These are phyloP conservation scores for Drosophila pegasa DNA, from an alignment of 2,888 invertebrate species.

Conservation along the genomic window DNA sequence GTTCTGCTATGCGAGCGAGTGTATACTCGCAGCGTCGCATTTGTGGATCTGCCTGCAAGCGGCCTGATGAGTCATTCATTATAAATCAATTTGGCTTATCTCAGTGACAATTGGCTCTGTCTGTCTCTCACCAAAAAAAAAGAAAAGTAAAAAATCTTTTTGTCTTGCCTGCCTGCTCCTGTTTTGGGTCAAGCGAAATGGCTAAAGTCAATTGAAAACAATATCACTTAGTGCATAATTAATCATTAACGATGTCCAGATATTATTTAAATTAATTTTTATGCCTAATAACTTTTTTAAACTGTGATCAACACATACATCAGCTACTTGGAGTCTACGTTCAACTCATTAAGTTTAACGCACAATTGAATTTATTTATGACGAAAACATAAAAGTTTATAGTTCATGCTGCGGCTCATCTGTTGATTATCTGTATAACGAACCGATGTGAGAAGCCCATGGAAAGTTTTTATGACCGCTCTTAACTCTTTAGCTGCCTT, in stretches of 20 bases:
- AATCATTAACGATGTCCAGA: slow-evolving; percentile 27
- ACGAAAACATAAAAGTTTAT: slow-evolving; percentile 53
- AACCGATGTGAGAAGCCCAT: slow-evolving; percentile 53
- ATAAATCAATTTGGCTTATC: slow-evolving; percentile 79
- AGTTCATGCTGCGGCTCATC: slow-evolving; percentile 39
- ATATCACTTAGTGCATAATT: slow-evolving; percentile 21
- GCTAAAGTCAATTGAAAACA: slow-evolving; percentile 4
- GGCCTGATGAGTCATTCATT: slow-evolving; percentile 70
- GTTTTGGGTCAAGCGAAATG: slow-evolving; percentile 40
- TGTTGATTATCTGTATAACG: slow-evolving; percentile 40
- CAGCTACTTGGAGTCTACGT: slow-evolving; percentile 14
- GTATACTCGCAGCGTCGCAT: slow-evolving; percentile 34
- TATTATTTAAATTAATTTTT: slow-evolving; percentile 19
- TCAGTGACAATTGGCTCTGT: slow-evolving; percentile 49
- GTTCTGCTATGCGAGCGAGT: neutral
- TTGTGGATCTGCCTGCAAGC: slow-evolving; percentile 28
- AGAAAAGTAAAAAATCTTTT: slow-evolving; percentile 43
- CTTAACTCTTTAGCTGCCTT: slow-evolving; percentile 17
- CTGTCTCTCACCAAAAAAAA: slow-evolving; percentile 31
- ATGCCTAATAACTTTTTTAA: slow-evolving; percentile 1
- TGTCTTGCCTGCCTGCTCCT: slow-evolving; percentile 41
- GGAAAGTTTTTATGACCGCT: slow-evolving; percentile 47
- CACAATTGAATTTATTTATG: slow-evolving; percentile 37
- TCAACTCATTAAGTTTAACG: slow-evolving; percentile 42
- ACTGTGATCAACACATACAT: slow-evolving; percentile 8